These are phyloP conservation scores for Leucania comma DNA, from an alignment of 2,888 invertebrate genomes.

Conservation along the genomic window DNA sequence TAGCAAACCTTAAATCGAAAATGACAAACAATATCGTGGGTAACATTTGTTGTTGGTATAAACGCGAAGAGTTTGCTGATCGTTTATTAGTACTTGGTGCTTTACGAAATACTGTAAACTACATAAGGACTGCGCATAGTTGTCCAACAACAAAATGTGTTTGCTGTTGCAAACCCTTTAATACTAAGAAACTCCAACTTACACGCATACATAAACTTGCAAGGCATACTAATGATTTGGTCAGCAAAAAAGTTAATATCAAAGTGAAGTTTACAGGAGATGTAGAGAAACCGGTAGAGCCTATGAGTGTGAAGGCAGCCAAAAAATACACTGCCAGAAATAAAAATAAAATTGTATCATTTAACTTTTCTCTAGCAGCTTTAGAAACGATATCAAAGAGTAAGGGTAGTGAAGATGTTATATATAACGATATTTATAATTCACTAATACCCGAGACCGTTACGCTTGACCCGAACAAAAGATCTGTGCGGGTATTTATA, in stretches of 20 bases:
- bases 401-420: not conserved
- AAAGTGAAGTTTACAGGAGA: conserved; percentile 20
- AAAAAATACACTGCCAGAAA: not conserved
- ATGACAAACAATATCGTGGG: conserved; percentile 11
- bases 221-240: conserved; percentile 46
- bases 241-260: conserved; percentile 20
- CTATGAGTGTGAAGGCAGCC: not conserved
- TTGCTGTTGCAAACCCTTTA: conserved; percentile 65
- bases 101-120: conserved; percentile 47
- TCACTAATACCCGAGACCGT: not conserved
- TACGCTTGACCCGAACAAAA: not conserved
- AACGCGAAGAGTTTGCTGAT: conserved; percentile 59
- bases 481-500: conserved; percentile 23
- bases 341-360: conserved; percentile 7
- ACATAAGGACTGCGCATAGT: conserved; percentile 59
- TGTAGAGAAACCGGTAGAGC: not conserved
- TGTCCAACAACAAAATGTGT: conserved; percentile 57
- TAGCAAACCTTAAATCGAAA: not conserved
- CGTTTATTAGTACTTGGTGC: conserved; percentile 43
- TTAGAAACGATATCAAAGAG: conserved; percentile 7
- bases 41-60: conserved; percentile 70
- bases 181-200: conserved; percentile 8
- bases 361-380: conserved; percentile 32
- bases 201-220: not conserved
- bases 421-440: not conserved